These are phyloP conservation scores for Cariama cristata DNA, from an alignment of 2,113 vertebrate species.

Conservation along the genomic window DNA sequence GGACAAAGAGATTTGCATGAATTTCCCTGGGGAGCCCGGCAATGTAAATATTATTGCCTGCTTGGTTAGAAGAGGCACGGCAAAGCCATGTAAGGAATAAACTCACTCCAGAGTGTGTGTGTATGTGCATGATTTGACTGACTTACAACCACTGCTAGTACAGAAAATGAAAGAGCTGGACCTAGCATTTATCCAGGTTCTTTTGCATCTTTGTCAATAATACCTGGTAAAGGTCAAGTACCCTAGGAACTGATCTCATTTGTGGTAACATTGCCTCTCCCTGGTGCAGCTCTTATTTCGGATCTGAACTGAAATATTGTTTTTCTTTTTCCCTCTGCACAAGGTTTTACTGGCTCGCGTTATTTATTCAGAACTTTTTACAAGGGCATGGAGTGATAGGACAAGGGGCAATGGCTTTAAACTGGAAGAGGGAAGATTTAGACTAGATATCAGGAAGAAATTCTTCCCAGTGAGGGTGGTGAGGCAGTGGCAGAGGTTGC, in stretches of 20 bases:
- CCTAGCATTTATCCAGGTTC: background rate
- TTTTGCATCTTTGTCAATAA: background rate
- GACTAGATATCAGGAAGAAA: background rate
- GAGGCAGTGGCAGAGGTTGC: background rate
- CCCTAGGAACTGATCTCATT: background rate
- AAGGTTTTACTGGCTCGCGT: background rate
- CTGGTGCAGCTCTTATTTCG: background rate
- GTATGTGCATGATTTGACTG: background rate
- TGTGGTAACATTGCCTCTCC: background rate
- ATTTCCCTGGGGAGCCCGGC: background rate
- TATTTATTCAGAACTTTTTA: background rate
- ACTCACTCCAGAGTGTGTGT: background rate
- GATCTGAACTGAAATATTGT: background rate
- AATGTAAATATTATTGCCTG: background rate
- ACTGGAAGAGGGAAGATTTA: background rate
- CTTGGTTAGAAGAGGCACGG: background rate
- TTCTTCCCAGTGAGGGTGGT: background rate
- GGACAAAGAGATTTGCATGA: background rate
- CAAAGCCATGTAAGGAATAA: constrained; percentile 15
- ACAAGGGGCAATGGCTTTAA: background rate
- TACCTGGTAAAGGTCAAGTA: background rate
- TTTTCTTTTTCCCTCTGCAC: background rate
- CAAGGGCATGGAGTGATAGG: background rate
- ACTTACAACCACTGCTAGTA: background rate
- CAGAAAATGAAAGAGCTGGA: background rate